These are phyloP conservation scores for Apis cerana DNA, from an alignment of 1,140 invertebrate genomes.

Conservation along the genomic window DNA sequence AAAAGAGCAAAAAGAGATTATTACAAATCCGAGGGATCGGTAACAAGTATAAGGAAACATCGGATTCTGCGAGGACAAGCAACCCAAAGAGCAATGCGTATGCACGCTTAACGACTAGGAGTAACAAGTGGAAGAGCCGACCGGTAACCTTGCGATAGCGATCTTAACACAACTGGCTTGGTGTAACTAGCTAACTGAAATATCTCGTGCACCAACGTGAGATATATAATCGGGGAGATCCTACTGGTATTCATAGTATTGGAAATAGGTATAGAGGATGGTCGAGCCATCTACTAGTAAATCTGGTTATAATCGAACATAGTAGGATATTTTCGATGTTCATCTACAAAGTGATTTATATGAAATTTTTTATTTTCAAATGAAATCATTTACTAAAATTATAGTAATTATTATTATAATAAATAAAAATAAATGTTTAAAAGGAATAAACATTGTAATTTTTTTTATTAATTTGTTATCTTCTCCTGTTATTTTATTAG, in stretches of 20 bases:
- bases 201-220: constrained; percentile 53
- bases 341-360: constrained; percentile 6
- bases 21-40: not conserved
- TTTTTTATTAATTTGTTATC: too few relatives aligned
- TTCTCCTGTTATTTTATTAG: too few relatives aligned
- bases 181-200: constrained; percentile 68
- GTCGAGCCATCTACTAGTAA: constrained; percentile 3
- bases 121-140: constrained; percentile 66
- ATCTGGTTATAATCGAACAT: constrained; percentile 11
- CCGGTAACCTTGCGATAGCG: constrained; percentile 63
- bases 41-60: constrained; percentile 7
- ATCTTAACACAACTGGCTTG: constrained; percentile 60
- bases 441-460: too few relatives aligned
- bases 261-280: not conserved
- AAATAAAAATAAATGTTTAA: too few relatives aligned
- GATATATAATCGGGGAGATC: constrained; percentile 24
- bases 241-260: not conserved
- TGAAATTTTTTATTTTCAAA: not conserved
- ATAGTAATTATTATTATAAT: too few relatives aligned
- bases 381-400: too few relatives aligned
- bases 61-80: constrained; percentile 30
- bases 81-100: constrained; percentile 25
- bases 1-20: constrained; percentile 8
- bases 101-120: constrained; percentile 56
- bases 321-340: not conserved